Base-by-base conservation (phyloP, 2,797 vertebrate species). In the Amphiprion clarkii region DNA sequence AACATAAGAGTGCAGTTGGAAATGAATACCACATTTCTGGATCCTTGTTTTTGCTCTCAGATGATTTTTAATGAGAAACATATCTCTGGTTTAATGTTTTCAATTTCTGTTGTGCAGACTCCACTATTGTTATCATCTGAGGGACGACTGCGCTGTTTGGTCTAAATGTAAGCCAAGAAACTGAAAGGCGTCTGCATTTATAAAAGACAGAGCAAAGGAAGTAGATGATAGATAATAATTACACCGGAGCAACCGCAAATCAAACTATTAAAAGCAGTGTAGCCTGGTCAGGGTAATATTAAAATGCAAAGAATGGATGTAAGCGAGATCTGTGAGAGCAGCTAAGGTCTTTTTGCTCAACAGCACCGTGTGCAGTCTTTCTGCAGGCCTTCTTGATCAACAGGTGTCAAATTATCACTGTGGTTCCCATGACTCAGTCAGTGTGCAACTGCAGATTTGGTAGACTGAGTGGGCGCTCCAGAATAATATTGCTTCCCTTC, bases 361-460 rank as follows among this genome's bases (percentile, higher is more conserved):
- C 71, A 59, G 82, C 77, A 19, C 80, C 59, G 86, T 86, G 84
- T 81, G 85, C 72, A 79, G 84, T 77, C 79, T 83, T 76, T 92
- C 90, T 60, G 17, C 84, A 81, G 81, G 67, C 72, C 81, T 48
- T 82, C 87, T 88, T 86, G 89, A 86, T 90, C 89, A 93, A 91
- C 92, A 93, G 93, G 92, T 92, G 90, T 92, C 87, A 83, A 85
- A 88, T 92, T 89, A 93, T 91, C 79, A 59, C 76, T 55, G 82
- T 25, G 82, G 89, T 90, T 92, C 85, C 76, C 85, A 86, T 76
- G 88, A 85, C 79, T 87, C 86, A 78, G 79, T 85, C 74, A 71
- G 80, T 73, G 83, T 79, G 73, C 82, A 82, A 76, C 81, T 67
- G 81, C 85, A 86, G 74, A 79, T 76, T 60, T 58, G 74, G 71